Evolutionary conservation across 2,888 invertebrate genomes (phyloP), one percentile per base, ranked within the genome.

Genomic region (Actias luna): DNA sequence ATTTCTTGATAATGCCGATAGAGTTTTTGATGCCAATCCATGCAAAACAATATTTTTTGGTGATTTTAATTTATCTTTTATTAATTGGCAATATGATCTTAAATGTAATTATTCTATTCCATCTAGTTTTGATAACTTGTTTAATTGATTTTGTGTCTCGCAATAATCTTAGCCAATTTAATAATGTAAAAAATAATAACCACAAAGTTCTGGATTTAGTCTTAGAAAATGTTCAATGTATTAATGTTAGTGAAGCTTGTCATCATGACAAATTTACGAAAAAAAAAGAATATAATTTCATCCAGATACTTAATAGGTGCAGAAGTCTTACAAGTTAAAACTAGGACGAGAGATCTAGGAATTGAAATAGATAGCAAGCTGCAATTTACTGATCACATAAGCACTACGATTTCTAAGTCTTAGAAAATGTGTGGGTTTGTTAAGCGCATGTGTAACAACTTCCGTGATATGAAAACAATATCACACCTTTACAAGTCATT

Each of bases 11-110:
- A 42, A 18, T 5, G 7, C 42, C 18, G 42, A 42, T 18, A 29
- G n/a, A 25, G 31, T n/a, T 31, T 57, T 31, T n/a, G 31, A 57
- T 14, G 31, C 57, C 7, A 31, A 29, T 25, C 57, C 1, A 2
- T n/a, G 8, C 8, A 31, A 57, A n/a, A n/a, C 42, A 42, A 42
- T 42, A 42, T 16, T 42, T n/a, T 5, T 42, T n/a, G 42, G 42
- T 16, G 42, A 42, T 57, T n/a, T 33, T 58, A 33, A 58, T 58
- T 33, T 33, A n/a, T n/a, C 18, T 33, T 58, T 58, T 31, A n/a
- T 58, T 5, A 31, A 58, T 16, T 58, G 58, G 58, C 5, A 18
- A n/a, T 10, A 10, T 5, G 33, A 58, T n/a, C 18, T 5, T 5
- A 18, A 22, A 5, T 18, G 4, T n/a, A 58, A 33, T 18, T 12